These are phyloP conservation scores for Hexactinellida sp. DNA, from an alignment of 37 sponge, comb jelly and placozoan species.

Conservation along the genomic window DNA sequence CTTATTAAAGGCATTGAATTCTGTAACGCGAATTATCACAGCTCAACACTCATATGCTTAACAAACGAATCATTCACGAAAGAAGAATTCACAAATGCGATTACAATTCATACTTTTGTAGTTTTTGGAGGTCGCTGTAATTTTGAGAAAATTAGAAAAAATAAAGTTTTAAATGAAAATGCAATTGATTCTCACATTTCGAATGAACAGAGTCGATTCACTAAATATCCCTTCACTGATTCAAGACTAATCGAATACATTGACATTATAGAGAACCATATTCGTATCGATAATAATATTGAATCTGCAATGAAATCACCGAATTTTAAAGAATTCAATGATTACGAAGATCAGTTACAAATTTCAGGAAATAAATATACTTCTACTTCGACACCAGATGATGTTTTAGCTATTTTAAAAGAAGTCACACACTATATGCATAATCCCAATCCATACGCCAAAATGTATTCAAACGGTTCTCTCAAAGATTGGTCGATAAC, in stretches of 20 bases:
- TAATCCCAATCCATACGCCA: slow-evolving; percentile 4
- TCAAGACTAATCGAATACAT: background rate
- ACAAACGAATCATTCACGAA: background rate
- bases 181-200: background rate
- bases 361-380: background rate
- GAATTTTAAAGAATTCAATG: background rate
- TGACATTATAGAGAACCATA: background rate
- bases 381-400: background rate
- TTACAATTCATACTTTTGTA: background rate
- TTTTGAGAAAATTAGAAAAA: background rate
- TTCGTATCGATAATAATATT: background rate
- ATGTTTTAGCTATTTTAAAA: background rate
- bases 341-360: background rate
- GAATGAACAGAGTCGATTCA: background rate
- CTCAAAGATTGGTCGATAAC: slow-evolving; percentile 13
- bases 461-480: background rate
- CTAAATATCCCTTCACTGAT: background rate
- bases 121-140: background rate
- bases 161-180: background rate
- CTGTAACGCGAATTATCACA: background rate
- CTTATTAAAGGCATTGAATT: background rate
- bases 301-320: background rate
- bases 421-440: background rate
- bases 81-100: background rate
- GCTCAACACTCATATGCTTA: background rate